These are phyloP conservation scores for Entomobrya proxima DNA, from an alignment of 2,888 invertebrate species.

Conservation along the genomic window DNA sequence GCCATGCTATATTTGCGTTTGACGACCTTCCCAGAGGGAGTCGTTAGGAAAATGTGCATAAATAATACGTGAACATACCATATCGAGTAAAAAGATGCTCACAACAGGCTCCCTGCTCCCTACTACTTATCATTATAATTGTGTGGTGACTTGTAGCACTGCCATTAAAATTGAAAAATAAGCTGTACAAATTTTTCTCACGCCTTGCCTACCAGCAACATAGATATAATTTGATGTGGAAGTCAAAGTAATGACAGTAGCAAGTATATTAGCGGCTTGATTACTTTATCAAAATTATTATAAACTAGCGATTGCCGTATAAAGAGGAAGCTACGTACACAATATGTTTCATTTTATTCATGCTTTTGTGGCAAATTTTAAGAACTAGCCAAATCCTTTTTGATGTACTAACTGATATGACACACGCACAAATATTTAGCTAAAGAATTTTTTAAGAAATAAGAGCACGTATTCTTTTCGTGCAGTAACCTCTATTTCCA, in stretches of 20 bases:
- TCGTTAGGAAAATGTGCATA: not conserved
- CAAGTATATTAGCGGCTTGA: not conserved
- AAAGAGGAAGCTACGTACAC: not conserved
- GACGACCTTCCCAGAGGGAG: slow-evolving; percentile 59
- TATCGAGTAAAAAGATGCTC: too few relatives aligned
- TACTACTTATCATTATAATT: not conserved
- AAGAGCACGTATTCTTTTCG: too few relatives aligned
- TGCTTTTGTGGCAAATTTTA: too few relatives aligned
- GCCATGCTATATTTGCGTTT: not conserved
- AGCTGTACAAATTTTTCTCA: slow-evolving; percentile 57
- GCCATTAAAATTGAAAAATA: not conserved
- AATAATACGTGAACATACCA: not conserved
- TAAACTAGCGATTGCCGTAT: too few relatives aligned
- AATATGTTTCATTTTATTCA: too few relatives aligned
- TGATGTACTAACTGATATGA: too few relatives aligned
- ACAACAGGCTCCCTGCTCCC: too few relatives aligned
- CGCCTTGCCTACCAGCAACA: slow-evolving; percentile 54
- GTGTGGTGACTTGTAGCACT: not conserved
- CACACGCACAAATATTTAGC: too few relatives aligned
- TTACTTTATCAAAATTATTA: not conserved
- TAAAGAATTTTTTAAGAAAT: too few relatives aligned
- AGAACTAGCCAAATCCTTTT: too few relatives aligned
- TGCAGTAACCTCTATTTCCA: too few relatives aligned
- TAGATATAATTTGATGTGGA: not conserved
- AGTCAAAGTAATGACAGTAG: not conserved